phyloP scores from a whole-genome alignment of 2,113 vertebrate genomes.

The Pluvialis apricaria region DNA sequence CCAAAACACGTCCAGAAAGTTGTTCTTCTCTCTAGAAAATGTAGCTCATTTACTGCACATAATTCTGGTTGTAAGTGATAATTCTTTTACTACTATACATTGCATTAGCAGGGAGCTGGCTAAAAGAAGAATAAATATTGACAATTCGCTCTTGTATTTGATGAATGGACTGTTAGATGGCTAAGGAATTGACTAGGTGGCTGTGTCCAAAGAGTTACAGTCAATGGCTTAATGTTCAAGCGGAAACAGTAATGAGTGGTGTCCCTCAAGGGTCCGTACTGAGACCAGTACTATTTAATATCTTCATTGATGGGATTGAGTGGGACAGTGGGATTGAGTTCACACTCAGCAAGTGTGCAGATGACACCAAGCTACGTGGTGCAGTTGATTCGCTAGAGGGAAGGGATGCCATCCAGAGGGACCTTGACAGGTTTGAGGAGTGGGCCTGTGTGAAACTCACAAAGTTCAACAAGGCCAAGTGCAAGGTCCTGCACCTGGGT shows the following conservation, averaged over 20 bases:
- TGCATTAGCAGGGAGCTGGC: not conserved
- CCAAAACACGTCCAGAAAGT: not conserved
- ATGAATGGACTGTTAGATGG: not conserved
- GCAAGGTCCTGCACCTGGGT: not conserved
- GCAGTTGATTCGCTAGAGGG: not conserved
- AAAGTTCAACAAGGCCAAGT: not conserved
- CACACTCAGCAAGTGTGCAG: not conserved
- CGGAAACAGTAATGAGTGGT: not conserved
- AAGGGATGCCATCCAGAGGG: not conserved
- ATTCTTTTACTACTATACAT: not conserved
- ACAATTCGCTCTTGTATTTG: not conserved
- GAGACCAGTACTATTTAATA: not conserved
- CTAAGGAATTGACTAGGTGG: not conserved
- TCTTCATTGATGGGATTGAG: not conserved
- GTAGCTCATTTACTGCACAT: not conserved
- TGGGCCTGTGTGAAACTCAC: not conserved
- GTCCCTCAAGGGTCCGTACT: not conserved
- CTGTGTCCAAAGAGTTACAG: not conserved
- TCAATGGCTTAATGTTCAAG: not conserved
- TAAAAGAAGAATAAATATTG: not conserved
- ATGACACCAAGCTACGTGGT: accelerated
- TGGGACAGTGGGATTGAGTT: accelerated
- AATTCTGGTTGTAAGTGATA: not conserved
- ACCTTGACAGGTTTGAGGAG: not conserved
- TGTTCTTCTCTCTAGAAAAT: not conserved